phyloP scores from a whole-genome alignment of 2,797 vertebrate genomes.

The Poeciliopsis paucimaculata region DNA sequence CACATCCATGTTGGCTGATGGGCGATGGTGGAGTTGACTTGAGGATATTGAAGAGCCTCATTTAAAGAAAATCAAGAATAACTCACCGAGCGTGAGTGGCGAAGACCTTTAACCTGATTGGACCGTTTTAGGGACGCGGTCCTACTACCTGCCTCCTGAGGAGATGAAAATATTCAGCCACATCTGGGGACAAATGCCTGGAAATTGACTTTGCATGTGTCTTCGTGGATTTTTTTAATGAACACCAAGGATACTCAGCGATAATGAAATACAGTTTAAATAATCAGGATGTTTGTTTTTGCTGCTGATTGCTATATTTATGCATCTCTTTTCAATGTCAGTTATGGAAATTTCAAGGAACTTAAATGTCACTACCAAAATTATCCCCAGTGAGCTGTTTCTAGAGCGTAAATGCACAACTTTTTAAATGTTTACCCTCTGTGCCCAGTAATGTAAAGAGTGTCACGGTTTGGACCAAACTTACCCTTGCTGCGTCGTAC shows the following conservation, averaged over 20 bases:
- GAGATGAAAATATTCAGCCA: slow-evolving; percentile 70
- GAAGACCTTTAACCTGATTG: slow-evolving; percentile 82
- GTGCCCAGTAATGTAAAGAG: background rate
- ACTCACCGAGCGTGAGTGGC: slow-evolving; percentile 82
- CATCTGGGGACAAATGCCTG: slow-evolving; percentile 49
- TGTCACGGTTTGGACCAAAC: slow-evolving; percentile 33
- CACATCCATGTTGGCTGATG: slow-evolving; percentile 66
- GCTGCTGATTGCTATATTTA: slow-evolving; percentile 4
- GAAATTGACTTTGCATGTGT: slow-evolving; percentile 11
- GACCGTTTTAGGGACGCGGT: slow-evolving; percentile 80
- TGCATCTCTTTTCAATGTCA: background rate
- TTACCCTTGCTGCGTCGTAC: slow-evolving; percentile 88
- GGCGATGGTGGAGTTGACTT: slow-evolving; percentile 50
- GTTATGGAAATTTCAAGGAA: background rate
- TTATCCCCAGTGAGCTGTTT: background rate
- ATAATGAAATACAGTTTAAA: background rate
- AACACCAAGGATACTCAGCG: background rate
- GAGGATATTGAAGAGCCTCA: slow-evolving; percentile 44
- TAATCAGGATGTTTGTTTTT: background rate
- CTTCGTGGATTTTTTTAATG: background rate
- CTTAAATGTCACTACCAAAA: background rate
- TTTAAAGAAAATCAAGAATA: slow-evolving; percentile 44
- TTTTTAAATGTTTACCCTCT: background rate
- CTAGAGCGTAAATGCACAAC: background rate
- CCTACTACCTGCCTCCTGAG: slow-evolving; percentile 83